Evolutionary conservation across 2,888 invertebrate species (phyloP).

Genomic region (Chaetogeoica ovagalla): DNA sequence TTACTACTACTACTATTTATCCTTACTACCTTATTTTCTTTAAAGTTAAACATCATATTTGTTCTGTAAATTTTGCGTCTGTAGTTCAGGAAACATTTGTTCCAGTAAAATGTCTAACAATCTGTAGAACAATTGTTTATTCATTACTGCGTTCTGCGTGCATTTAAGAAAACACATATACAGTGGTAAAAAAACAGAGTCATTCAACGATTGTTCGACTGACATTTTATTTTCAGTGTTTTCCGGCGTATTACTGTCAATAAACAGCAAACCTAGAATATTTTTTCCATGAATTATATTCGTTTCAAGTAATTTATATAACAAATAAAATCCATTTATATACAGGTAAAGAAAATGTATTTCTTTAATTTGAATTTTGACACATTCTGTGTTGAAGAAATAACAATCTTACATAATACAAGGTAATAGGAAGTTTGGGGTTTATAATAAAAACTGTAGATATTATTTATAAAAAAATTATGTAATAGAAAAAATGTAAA

Average conservation of each 20-base stretch:
- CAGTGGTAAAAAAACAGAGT: slow-evolving; percentile 58
- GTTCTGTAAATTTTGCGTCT: slow-evolving; percentile 22
- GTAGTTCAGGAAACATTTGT: slow-evolving; percentile 75
- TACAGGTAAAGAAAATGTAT: no score
- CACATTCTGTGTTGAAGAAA: no score
- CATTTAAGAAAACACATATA: slow-evolving; percentile 54
- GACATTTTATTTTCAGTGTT: slow-evolving; percentile 36
- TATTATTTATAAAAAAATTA: no score
- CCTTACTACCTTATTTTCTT: neutral
- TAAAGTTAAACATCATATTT: slow-evolving; percentile 22
- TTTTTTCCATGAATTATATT: slow-evolving; percentile 10
- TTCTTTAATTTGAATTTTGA: no score
- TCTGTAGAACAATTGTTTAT: slow-evolving; percentile 74
- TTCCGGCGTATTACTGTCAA: neutral
- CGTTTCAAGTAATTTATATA: neutral
- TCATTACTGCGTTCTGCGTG: slow-evolving; percentile 64
- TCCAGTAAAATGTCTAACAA: slow-evolving; percentile 74
- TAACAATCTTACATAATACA: no score
- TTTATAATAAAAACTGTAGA: no score
- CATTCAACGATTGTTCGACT: slow-evolving; percentile 52
- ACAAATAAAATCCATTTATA: neutral
- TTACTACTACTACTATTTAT: neutral
- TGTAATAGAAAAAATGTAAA: no score
- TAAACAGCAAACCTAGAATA: slow-evolving; percentile 25
- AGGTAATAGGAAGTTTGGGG: no score